Conservation (phyloP, 2,113 vertebrate genomes). For the Psephotus haematonotus region DNA sequence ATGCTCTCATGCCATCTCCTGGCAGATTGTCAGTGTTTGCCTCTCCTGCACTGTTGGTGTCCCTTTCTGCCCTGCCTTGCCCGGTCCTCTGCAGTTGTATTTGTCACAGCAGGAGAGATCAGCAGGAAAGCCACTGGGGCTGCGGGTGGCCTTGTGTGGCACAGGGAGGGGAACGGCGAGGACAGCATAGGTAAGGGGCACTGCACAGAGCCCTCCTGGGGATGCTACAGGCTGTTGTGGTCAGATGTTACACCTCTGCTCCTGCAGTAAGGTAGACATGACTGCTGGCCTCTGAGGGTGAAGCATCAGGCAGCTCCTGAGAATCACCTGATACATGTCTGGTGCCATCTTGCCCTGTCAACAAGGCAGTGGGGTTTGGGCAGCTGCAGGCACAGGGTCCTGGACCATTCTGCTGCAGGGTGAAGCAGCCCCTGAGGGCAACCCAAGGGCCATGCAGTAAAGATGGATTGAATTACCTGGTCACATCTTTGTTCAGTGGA, state of each 20-base stretch:
- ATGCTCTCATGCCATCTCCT: constrained; percentile 17
- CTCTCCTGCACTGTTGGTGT: accelerated
- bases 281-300: accelerated
- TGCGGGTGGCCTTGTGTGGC: background rate
- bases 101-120: background rate
- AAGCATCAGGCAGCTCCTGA: background rate
- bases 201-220: background rate
- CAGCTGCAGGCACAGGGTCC: background rate
- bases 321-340: accelerated
- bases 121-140: background rate
- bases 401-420: background rate
- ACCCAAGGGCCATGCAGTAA: background rate
- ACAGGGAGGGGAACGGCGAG: accelerated
- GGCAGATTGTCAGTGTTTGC: background rate
- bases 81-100: background rate
- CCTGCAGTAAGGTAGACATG: accelerated
- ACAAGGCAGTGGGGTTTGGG: background rate
- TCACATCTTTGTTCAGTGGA: background rate
- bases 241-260: accelerated
- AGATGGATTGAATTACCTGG: background rate
- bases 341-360: background rate
- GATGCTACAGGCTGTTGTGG: background rate
- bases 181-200: accelerated
- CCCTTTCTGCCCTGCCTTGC: background rate
- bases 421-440: background rate